A percentile compares a stretch with the other conserved stretches of the same genome.
Conservation (phyloP, 2,113 vertebrate genomes). For the Cheilinus undulatus region DNA sequence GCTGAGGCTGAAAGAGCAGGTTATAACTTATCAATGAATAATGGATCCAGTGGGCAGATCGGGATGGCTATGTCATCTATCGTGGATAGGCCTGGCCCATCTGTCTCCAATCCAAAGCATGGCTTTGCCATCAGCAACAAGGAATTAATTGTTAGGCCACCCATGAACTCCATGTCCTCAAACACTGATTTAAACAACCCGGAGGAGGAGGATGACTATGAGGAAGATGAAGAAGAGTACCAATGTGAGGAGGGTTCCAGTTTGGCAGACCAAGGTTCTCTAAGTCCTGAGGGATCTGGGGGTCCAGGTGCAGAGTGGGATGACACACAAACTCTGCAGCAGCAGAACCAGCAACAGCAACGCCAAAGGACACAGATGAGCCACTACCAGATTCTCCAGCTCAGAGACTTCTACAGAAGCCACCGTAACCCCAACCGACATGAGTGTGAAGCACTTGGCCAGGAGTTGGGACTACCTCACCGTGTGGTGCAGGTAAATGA, state of each 20-base stretch:
- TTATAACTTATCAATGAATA: slow-evolving; percentile 90
- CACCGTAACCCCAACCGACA: slow-evolving; percentile 92
- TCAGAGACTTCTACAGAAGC: slow-evolving; percentile 79
- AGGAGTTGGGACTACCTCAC: slow-evolving; percentile 97
- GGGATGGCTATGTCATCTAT: slow-evolving; percentile 61
- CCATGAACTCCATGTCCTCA: slow-evolving; percentile 87
- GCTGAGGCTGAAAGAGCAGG: slow-evolving; percentile 96
- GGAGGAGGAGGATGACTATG: slow-evolving; percentile 93
- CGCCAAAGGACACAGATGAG: slow-evolving; percentile 86
- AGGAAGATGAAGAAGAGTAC: slow-evolving; percentile 94
- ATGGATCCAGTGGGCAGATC: slow-evolving; percentile 88
- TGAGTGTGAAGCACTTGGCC: slow-evolving; percentile 95
- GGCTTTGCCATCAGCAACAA: slow-evolving; percentile 59
- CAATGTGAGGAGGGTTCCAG: slow-evolving; percentile 93
- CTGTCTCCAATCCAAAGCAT: slow-evolving; percentile 63
- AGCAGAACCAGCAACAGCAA: slow-evolving; percentile 86
- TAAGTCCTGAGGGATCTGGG: slow-evolving; percentile 91
- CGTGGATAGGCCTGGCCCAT: slow-evolving; percentile 72
- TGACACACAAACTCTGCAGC: slow-evolving; percentile 88
- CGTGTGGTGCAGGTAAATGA: slow-evolving; percentile 90
- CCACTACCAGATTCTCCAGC: slow-evolving; percentile 87
- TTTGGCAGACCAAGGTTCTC: slow-evolving; percentile 93
- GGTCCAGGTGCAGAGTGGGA: slow-evolving; percentile 89
- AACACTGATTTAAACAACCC: slow-evolving; percentile 89
- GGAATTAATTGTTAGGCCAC: slow-evolving; percentile 74